Evolutionary conservation across 2,888 invertebrate genomes (phyloP), one percentile per base, ranked within the genome.

Genomic region (Leptopilina drosophilae): DNA sequence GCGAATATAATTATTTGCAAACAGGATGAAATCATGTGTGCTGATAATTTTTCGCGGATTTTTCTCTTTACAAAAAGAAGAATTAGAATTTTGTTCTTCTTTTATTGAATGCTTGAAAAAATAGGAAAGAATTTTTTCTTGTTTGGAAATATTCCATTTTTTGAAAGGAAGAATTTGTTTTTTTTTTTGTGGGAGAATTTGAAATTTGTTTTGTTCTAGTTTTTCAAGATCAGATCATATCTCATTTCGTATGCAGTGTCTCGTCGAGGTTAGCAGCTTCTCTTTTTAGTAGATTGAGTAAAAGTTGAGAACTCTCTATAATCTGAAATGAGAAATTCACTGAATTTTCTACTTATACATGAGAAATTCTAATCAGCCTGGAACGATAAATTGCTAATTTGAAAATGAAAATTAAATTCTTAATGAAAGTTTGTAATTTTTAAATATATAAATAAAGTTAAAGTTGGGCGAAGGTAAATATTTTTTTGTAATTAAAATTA

Each of bases 271-370:
- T 86, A 56, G 86, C 87, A 14, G 88, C 87, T 82, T 90, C 89
- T 80, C 87, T 85, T 82, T 88, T 89, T 15, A 88, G 87, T 85
- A 88, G 89, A 77, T 85, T 89, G 26, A 89, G 87, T 65, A 90
- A 82, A 46, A 87, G 80, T 77, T 89, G 87, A 14, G 88, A 87
- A 78, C 88, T 89, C 78, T 90, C 89, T 42, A 89, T 81, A 59
- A 90, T 89, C 89, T 88, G 77, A 53, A 33, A 77, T 46, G 40
- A 42, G 46, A 77, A 59, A 49, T 15, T 56, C 20, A 15, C 49
- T 42, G 20, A 59, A 64, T 46, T 62, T 62, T 62, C 62, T 42
- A 42, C 40, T 67, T 49, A 20, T 20, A 20, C 62, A 76, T 62
- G 62, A 9, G 15, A 62, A 62, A 62, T 62, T 49, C 11, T 46